These are phyloP conservation scores for Tachycineta bicolor DNA, from an alignment of 2,113 vertebrate genomes.

Conservation along the genomic window DNA sequence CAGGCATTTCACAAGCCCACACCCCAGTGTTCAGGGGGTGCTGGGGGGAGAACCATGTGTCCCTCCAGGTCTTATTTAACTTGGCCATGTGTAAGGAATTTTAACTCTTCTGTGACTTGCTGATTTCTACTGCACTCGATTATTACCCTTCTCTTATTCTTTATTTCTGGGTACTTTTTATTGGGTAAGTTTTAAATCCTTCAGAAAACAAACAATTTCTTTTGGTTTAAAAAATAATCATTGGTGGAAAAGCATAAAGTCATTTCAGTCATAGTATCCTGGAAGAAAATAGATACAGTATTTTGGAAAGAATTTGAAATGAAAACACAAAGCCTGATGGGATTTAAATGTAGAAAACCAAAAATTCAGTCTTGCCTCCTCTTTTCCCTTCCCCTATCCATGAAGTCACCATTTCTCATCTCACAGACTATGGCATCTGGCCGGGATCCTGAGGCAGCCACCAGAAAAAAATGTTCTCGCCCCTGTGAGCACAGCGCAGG, in stretches of 20 bases:
- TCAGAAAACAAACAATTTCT: slow-evolving; percentile 44
- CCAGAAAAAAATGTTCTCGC: not conserved
- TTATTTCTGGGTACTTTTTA: not conserved
- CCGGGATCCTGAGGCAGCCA: not conserved
- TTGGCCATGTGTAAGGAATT: slow-evolving; percentile 45
- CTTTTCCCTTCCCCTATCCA: not conserved
- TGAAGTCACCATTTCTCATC: slow-evolving; percentile 29
- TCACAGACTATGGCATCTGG: slow-evolving; percentile 14
- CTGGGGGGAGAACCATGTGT: not conserved
- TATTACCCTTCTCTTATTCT: not conserved
- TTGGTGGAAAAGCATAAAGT: not conserved
- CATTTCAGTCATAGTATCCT: not conserved
- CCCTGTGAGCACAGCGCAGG: not conserved
- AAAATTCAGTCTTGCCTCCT: slow-evolving; percentile 34
- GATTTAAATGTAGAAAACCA: slow-evolving; percentile 46
- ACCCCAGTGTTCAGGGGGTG: slow-evolving; percentile 7
- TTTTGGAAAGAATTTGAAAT: slow-evolving; percentile 45
- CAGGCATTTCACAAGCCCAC: slow-evolving; percentile 50
- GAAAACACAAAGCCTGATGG: slow-evolving; percentile 33
- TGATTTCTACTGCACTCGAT: slow-evolving; percentile 23
- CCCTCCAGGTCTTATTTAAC: slow-evolving; percentile 65
- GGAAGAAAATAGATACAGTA: slow-evolving; percentile 19
- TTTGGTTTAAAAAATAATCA: slow-evolving; percentile 55
- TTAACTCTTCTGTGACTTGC: slow-evolving; percentile 63
- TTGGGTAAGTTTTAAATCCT: slow-evolving; percentile 36